Conservation (phyloP, 2,797 vertebrate genomes). For the Lepilemur ruficaudatus region DNA sequence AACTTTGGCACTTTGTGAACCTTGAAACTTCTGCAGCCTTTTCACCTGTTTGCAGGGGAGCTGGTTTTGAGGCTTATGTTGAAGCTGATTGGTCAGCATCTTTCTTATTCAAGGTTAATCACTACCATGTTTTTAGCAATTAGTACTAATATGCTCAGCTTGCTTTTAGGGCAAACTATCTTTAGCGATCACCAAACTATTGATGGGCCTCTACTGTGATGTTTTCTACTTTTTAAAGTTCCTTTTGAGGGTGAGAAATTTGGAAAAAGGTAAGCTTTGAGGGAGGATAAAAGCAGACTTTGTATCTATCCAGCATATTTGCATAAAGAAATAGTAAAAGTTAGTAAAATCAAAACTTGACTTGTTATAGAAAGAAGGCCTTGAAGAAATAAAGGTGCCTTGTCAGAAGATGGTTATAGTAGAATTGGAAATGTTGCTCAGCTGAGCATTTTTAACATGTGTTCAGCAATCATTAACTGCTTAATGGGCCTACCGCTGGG, state of each 20-base stretch:
- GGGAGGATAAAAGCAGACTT: background rate
- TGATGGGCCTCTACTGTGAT: background rate
- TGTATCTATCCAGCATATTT: background rate
- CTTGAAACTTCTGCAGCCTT: background rate
- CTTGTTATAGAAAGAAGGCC: background rate
- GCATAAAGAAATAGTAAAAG: background rate
- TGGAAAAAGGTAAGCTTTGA: background rate
- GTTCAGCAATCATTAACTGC: background rate
- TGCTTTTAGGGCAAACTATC: slow-evolving; percentile 5
- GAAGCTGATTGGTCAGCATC: background rate
- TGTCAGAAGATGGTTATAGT: background rate
- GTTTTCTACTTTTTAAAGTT: background rate
- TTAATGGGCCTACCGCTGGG: background rate
- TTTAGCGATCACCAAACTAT: background rate
- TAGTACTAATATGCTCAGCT: background rate
- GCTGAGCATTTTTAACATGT: background rate
- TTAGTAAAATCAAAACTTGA: slow-evolving; percentile 22
- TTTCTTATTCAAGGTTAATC: background rate
- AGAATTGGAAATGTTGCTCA: background rate
- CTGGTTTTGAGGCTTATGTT: background rate
- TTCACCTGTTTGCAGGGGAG: background rate
- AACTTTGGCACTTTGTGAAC: background rate
- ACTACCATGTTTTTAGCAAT: background rate
- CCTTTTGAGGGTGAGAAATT: slow-evolving; percentile 8
- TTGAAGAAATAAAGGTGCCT: slow-evolving; percentile 20